Evolutionary conservation across 2,797 vertebrate genomes (phyloP), one percentile per base, ranked within the genome.

Genomic region (Chaenodraco wilsoni): DNA sequence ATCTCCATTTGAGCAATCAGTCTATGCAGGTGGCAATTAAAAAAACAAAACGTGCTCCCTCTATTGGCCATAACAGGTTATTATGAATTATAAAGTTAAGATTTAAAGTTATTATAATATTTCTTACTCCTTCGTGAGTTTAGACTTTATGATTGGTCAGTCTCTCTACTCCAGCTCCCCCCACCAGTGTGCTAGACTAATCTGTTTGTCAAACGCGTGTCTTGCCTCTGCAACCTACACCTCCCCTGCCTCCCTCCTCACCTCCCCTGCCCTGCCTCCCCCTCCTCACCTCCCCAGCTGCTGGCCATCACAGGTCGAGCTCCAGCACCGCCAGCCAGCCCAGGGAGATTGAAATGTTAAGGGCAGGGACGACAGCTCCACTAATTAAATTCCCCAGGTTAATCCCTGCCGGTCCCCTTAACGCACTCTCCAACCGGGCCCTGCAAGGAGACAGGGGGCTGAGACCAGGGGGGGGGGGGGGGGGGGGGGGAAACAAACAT

Each of bases 301-400:
- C 89, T 84, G 87, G 87, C 81, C 84, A 44, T 85, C 89, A 79
- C 81, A 88, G 84, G 79, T 90, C 90, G 84, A 84, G 87, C 87
- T 79, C 88, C 85, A 78, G 85, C 84, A 67, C 54, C 33, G 27
- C 77, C 69, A 78, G 66, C 77, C 81, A 85, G 87, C 72, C 73
- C 62, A 58, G 69, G 71, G 71, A 88, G 93, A 93, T 92, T 93
- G 93, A 92, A 94, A 93, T 91, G 92, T 93, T 93, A 91, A 90
- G 88, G 87, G 89, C 86, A 88, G 87, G 72, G 82, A 92, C 90
- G 89, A 93, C 90, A 93, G 92, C 88, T 85, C 83, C 88, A 90
- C 93, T 96, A 97, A 98, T 98, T 97, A 97, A 97, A 97, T 97
- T 96, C 95, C 95, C 94, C 95, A 94, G 94, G 96, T 97, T 97